phyloP scores from a whole-genome alignment of 1,140 invertebrate species.

The Plectrocnemia conspersa region DNA sequence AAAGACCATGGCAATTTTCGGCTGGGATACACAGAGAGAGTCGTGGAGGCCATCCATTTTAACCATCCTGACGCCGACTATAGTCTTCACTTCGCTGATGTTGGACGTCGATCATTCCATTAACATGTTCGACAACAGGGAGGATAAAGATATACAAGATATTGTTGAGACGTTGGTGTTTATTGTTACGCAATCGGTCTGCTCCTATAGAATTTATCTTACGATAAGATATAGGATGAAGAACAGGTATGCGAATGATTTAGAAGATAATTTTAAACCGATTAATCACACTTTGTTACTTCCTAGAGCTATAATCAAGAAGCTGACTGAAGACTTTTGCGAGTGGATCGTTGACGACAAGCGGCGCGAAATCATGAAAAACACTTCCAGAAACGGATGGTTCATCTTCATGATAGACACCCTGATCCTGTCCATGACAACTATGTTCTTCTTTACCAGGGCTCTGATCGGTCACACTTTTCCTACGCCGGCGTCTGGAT shows the following conservation, averaged over 20 bases:
- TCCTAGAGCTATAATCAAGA: constrained; percentile 7
- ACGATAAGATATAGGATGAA: constrained; percentile 7
- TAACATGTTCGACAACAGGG: constrained; percentile 16
- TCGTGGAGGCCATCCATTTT: constrained; percentile 10
- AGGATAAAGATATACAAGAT: constrained; percentile 14
- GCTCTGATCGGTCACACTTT: constrained; percentile 23
- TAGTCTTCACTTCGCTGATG: constrained; percentile 11
- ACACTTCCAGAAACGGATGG: constrained; percentile 24
- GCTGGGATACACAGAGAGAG: constrained; percentile 19
- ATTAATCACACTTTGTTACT: neutral
- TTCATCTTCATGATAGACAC: constrained; percentile 27
- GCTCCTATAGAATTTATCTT: constrained; percentile 23
- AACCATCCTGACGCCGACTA: neutral
- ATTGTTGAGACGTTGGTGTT: constrained; percentile 28
- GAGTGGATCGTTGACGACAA: constrained; percentile 12
- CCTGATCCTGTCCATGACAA: constrained; percentile 17
- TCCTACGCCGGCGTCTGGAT: constrained; percentile 26
- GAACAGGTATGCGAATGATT: constrained; percentile 15
- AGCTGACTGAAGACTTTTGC: constrained; percentile 14
- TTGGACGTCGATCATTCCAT: constrained; percentile 12
- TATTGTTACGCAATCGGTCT: constrained; percentile 22
- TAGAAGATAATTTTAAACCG: too few species aligned
- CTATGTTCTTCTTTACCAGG: constrained; percentile 17
- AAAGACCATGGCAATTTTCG: constrained; percentile 10
- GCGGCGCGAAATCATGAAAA: constrained; percentile 14